Evolutionary conservation across 1,140 invertebrate genomes (phyloP), one percentile per base, ranked within the genome.

Genomic region (Eumeta japonica): DNA sequence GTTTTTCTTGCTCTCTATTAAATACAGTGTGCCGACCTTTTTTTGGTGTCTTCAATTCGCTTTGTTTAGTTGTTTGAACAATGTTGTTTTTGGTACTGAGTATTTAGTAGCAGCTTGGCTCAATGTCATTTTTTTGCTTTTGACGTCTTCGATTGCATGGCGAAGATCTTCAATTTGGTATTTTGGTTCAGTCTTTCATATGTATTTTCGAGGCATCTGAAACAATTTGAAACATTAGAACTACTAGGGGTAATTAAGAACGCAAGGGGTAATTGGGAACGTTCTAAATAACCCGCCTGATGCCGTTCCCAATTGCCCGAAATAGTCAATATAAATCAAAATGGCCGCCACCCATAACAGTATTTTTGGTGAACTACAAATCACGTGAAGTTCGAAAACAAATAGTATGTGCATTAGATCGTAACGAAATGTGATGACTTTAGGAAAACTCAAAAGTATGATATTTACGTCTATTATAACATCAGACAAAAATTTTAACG

Each of bases 81-180:
- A 19, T 11, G 44, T 42, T 30, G 48, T 46, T 50, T 50, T 50
- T 13, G 48, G 38, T 14, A 50, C 34, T n/a, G n/a, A n/a, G n/a
- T n/a, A n/a, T n/a, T n/a, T n/a, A n/a, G n/a, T n/a, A n/a, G n/a
- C n/a, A n/a, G n/a, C n/a, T n/a, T 24, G 39, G 35, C 47, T 32
- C 10, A 49, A 13, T 14, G 14, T 49, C 1, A 49, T 34, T 32
- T 33, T 43, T 39, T 50, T 46, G 30, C 4, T 46, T 41, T 38
- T 41, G 20, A 44, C 41, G 30, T 50, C 44, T 20, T 41, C 28
- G 16, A 50, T 17, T 32, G 44, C 48, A 16, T 12, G 35, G 28
- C 28, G 28, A 13, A 44, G 32, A 50, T 50, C 36, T 41, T 50
- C 37, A 10, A 41, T n/a, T 15, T 20, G 30, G 27, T 47, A 50